Base-by-base conservation (phyloP, 2,797 vertebrate species). In the Silurus lanzhouensis region DNA sequence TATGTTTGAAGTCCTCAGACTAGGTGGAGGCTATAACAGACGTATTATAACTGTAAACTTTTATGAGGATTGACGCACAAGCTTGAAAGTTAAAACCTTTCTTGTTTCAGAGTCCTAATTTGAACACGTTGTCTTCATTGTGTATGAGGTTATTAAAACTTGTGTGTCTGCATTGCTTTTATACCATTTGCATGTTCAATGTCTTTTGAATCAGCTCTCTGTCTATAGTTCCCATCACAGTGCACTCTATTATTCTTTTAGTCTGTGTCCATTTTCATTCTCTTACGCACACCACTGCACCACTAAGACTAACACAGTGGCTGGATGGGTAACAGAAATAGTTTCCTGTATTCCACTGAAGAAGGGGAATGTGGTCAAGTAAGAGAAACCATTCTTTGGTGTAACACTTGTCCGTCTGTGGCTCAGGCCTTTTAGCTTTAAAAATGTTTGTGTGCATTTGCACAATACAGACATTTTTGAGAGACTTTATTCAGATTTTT, bases 321-420 rank as follows among this genome's bases (percentile, higher is more conserved):
- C 66, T 27, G 67, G 52, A 83, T 81, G 81, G 78, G 20, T 87
- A 79, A 85, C 88, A 77, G 66, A 87, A 93, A 92, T 90, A 91
- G 88, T 85, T 2, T 8, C 25, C 68, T 90, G 63, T 5, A 70
- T 83, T 83, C 84, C 84, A n/a, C 83, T 78, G 27, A 66, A 83
- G 84, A 87, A 68, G 70, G 70, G 68, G 15, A 84, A 83, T 78
- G 76, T 75, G 80, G 82, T 71, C 60, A 77, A 19, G 31, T 84
- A 87, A 86, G 71, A 86, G 74, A 88, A 83, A 74, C 72, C 14
- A 61, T 64, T 84, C 74, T 88, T 86, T 81, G 85, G 86, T 84
- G 81, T 87, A 83, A 81, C 52, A 67, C 46, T 15, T 67, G 79
- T 81, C 25, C 38, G 77, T 74, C 67, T 83, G 60, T 67, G 76